These are phyloP conservation scores for Sinocyclocheilus anophthalmus DNA, from an alignment of 2,113 vertebrate species.

Conservation along the genomic window DNA sequence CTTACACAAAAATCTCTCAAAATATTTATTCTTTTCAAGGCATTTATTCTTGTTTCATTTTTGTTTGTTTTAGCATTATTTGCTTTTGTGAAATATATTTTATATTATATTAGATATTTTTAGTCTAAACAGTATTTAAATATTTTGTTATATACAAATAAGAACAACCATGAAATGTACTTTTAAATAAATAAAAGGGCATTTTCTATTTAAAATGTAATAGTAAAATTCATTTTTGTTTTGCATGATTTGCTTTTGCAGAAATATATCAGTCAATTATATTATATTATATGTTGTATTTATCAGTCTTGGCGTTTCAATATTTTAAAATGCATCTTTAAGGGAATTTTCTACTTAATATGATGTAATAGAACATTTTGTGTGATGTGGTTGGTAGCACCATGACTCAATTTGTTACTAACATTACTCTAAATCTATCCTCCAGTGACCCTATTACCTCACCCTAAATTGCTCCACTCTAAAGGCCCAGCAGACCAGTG, in stretches of 20 bases:
- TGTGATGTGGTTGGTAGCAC: neutral
- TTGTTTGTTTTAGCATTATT: neutral
- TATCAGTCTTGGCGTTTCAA: too few relatives aligned
- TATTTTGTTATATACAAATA: too few relatives aligned
- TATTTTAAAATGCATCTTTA: neutral
- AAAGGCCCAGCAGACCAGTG: conserved; percentile 20
- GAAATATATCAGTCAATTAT: too few relatives aligned
- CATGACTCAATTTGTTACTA: conserved; percentile 14
- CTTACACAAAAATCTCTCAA: neutral
- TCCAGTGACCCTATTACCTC: conserved; percentile 14
- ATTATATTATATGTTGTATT: too few relatives aligned
- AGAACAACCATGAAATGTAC: too few relatives aligned
- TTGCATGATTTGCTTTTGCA: too few relatives aligned
- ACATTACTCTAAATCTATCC: neutral
- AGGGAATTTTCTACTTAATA: neutral
- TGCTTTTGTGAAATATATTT: neutral
- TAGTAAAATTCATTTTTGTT: too few relatives aligned
- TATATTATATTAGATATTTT: too few relatives aligned
- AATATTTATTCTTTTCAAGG: neutral
- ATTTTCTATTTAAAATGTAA: too few relatives aligned
- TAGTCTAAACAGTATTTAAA: too few relatives aligned
- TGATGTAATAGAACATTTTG: neutral
- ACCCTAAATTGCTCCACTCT: conserved; percentile 19
- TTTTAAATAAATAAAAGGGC: too few relatives aligned
- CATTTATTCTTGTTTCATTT: neutral